Base-by-base conservation (phyloP, 2,113 vertebrate species). In the Mormoops blainvillei region DNA sequence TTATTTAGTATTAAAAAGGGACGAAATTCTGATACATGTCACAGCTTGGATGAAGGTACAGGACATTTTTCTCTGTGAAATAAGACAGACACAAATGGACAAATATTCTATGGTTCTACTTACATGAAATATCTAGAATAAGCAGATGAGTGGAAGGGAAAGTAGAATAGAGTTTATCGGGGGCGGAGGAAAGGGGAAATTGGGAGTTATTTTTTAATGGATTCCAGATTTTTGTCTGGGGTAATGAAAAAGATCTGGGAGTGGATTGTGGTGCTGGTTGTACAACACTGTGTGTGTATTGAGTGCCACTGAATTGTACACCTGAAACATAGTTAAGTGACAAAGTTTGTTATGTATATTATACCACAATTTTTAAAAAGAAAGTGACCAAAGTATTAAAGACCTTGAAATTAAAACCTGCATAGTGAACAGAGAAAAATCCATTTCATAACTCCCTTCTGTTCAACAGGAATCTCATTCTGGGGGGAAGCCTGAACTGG, bases 341-440 rank as follows among this genome's bases (percentile, higher is more conserved):
- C 48, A 70, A 10, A 48, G n/a, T 82, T 58, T 45, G 41, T 88
- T n/a, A 56, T 74, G 6, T 73, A 16, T 61, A 33, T 58, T 41
- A 76, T 16, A 67, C 14, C 26, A 22, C n/a, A 87, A 14, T 52
- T 33, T 48, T 28, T 73, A 4, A 65, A 87, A 78, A 74, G 50
- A 77, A 96, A 61, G 11, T 61, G 3, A 31, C 33, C 31, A 19
- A 85, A 41, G 15, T 85, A 45, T 81, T 58, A 20, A 92, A 92
- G 63, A 54, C 4, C 22, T 43, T 63, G 8, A 94, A 94, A 83
- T 74, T 41, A 90, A 88, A 93, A 54, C 28, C 33, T 67, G 33
- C 36, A 36, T 15, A 68, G 61, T 82, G 77, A 74, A 94, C 11
- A 91, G 28, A 96, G 58, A 54, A 94, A 91, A 96, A 33, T 67